phyloP scores from a whole-genome alignment of 2,888 invertebrate species.

The Dioctria rufipes region DNA sequence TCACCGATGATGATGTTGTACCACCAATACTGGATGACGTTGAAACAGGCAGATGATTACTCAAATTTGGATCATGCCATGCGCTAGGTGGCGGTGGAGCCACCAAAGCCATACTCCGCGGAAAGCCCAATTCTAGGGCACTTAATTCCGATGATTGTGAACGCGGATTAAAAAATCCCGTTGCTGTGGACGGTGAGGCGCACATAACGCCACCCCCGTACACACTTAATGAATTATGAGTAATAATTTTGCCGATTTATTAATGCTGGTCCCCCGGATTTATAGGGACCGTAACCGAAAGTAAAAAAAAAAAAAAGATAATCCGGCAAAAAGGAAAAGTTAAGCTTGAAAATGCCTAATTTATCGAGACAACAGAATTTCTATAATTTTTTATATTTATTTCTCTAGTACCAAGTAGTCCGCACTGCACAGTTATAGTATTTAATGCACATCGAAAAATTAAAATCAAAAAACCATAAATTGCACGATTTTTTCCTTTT shows the following conservation, averaged over 20 bases:
- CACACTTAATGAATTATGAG: conserved; percentile 72
- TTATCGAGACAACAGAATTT: too few species aligned
- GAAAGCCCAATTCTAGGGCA: conserved; percentile 71
- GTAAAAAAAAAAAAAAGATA: neutral
- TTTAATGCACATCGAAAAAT: neutral
- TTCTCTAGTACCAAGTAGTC: neutral
- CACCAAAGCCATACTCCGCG: conserved; percentile 75
- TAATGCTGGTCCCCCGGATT: conserved; percentile 34
- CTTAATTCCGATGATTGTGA: conserved; percentile 70
- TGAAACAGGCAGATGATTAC: conserved; percentile 71
- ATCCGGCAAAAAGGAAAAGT: neutral
- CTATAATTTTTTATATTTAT: too few species aligned
- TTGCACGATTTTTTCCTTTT: neutral
- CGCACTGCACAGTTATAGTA: conserved; percentile 10
- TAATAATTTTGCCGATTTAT: conserved; percentile 72
- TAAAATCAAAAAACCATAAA: too few species aligned
- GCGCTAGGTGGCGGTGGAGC: conserved; percentile 74
- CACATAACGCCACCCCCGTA: conserved; percentile 73
- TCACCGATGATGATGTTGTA: conserved; percentile 69
- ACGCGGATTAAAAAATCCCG: conserved; percentile 71
- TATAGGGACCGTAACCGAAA: conserved; percentile 31
- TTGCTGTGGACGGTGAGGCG: conserved; percentile 72
- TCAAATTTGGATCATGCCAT: conserved; percentile 75
- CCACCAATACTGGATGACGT: conserved; percentile 70
- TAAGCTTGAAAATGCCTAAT: too few species aligned